Base-by-base conservation (phyloP, 2,888 invertebrate genomes). In the Drosophila formosana region DNA sequence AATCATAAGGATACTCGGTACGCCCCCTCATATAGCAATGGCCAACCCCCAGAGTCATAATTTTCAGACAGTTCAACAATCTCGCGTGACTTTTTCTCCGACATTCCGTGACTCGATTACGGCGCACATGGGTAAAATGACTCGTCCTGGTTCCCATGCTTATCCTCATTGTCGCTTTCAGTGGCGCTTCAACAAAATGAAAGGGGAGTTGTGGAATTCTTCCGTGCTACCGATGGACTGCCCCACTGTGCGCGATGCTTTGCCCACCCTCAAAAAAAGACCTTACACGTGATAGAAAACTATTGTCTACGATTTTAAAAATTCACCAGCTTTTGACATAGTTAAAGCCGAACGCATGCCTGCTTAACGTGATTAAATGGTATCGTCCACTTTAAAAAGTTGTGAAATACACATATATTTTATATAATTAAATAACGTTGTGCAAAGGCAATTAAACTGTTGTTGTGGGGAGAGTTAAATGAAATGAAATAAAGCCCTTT, bases 31-130 rank as follows among this genome's bases (percentile, higher is more conserved):
- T 30, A 45, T 37, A 50, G 58, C 55, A 62, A 58, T 46, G 34
- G 56, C 63, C 32, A 63, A 64, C 74, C 83, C 62, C 61, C 28
- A 47, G 66, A 77, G 72, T 71, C 82, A 79, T 83, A 77, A 88
- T 85, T 88, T 88, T 79, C 77, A 72, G 75, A 67, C 74, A 71
- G 77, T 78, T 80, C 81, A 78, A 80, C 67, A 77, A 80, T 77
- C 82, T 82, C 66, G 82, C 88, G 82, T 80, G 82, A 82, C 86
- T 82, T 79, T 80, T 72, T 63, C 56, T 53, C 68, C 71, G 61
- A 53, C 56, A 80, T 88, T 82, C 74, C 88, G 83, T 86, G 83
- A 86, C 86, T 69, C 55, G 62, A 77, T 72, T 72, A 72, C 37
- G 23, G 60, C 72, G 60, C 78, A 72, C 63, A 77, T 66, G 72